Base-by-base conservation (phyloP, 2,888 invertebrate species). In the Perdita meconis region DNA sequence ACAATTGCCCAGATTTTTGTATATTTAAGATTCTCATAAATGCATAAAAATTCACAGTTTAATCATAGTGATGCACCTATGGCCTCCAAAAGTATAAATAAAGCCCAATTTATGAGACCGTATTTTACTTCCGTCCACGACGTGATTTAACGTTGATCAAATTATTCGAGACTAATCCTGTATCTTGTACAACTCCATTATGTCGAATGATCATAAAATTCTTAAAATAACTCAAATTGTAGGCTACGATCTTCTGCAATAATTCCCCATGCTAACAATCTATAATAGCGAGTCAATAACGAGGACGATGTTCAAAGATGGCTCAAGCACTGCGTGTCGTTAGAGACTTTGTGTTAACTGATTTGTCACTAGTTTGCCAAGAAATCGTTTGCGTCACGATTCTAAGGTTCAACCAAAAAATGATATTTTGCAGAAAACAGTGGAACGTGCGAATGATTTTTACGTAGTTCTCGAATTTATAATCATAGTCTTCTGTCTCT, bases 331-430 rank as follows among this genome's bases (percentile, higher is more conserved):
- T 63, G 42, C 13, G 13, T 22, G 78, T 73, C 8, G 22, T 79
- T 78, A 77, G 72, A 55, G 59, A 22, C 40, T 13, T 12, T 24
- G 44, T 24, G 79, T 57, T 78, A 79, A 79, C 38, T 47, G 61
- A 47, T 50, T 53, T 24, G 60, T 55, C 36, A 42, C 12, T 34
- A 22, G 38, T 16, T n/a, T 13, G 40, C 36, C 10, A 0, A 16
- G 2, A 47, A 22, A 47, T 16, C 8, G 2, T 12, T 19, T 47
- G 16, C 10, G 19, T 44, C 19, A 10, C 10, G 47, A 47, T 22
- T 19, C 47, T 22, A 10, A 19, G 0, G 19, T 22, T 47, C 12
- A 19, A 19, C 22, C 16, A 2, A 53, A 30, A 53, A 53, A 30
- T 53, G n/a, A 8, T n/a, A 26, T 10, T 26, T 30, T 26, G 34